Percentiles rank a stretch among this genome's conserved stretches.
Conservation (phyloP, 64 coral and sea anemone species). For the Orbicella faveolata region DNA sequence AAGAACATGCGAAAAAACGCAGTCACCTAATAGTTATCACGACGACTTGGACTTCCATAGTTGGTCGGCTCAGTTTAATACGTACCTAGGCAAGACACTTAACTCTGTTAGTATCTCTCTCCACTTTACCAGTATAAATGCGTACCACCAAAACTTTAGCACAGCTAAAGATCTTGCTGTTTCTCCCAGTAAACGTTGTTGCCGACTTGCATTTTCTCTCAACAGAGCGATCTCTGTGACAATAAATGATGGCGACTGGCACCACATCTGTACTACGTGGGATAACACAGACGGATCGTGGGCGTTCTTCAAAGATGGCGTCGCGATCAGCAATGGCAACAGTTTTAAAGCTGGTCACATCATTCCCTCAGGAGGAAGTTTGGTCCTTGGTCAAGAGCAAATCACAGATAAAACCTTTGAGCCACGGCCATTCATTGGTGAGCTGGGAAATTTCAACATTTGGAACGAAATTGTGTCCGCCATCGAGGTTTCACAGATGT, state of each 20-base stretch:
- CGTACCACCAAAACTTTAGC: too few relatives aligned
- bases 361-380: background rate
- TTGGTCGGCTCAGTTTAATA: too few relatives aligned
- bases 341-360: background rate
- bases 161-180: too few relatives aligned
- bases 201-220: background rate
- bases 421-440: background rate
- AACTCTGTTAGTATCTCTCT: too few relatives aligned
- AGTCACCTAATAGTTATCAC: too few relatives aligned
- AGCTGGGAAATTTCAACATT: slow-evolving; percentile 17
- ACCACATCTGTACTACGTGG: slow-evolving; percentile 20
- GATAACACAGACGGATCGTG: background rate
- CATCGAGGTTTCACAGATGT: background rate
- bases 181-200: too few relatives aligned
- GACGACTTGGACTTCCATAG: too few relatives aligned
- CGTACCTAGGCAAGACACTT: too few relatives aligned
- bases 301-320: slow-evolving; percentile 1
- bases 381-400: slow-evolving; percentile 28
- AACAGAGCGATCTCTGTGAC: background rate
- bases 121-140: too few relatives aligned
- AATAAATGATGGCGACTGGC: slow-evolving; percentile 5
- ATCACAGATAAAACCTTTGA: background rate
- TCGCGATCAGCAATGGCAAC: background rate
- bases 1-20: too few relatives aligned
- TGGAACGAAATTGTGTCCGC: background rate